A percentile compares a stretch with the other conserved stretches of the same genome.
Evolutionary conservation across 1,140 invertebrate species (phyloP).

Genomic region (Drosophila chauvacae): DNA sequence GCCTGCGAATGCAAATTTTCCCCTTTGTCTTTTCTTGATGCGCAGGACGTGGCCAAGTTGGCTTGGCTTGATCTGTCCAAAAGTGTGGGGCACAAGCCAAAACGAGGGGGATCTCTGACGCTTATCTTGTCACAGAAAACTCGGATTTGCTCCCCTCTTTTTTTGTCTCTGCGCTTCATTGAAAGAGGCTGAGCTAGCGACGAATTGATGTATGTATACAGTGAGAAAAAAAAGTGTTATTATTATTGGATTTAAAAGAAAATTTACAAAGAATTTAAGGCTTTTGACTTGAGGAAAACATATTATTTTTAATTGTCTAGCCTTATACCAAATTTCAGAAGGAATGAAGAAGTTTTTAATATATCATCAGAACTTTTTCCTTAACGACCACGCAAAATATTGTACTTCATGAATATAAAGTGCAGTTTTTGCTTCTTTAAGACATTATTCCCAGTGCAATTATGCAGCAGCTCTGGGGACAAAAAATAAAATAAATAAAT

Average conservation of each 20-base stretch:
- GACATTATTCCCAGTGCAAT: constrained; percentile 23
- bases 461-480: constrained; percentile 43
- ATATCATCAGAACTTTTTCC: no score
- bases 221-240: not conserved
- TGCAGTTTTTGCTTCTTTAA: not conserved
- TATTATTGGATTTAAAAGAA: not conserved
- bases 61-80: constrained; percentile 1
- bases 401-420: not conserved
- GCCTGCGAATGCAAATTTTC: constrained; percentile 71
- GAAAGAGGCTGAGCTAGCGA: constrained; percentile 44
- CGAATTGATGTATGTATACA: constrained; percentile 66
- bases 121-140: constrained; percentile 68
- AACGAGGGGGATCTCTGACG: constrained; percentile 33
- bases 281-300: not conserved
- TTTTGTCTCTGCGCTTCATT: constrained; percentile 7
- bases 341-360: no score
- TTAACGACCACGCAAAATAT: no score
- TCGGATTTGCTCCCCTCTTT: constrained; percentile 23
- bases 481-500: constrained; percentile 36
- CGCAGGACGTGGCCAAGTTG: constrained; percentile 15
- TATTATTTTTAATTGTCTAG: not conserved
- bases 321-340: not conserved
- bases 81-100: constrained; percentile 60
- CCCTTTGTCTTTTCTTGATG: constrained; percentile 45
- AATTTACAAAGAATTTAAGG: not conserved